Conservation (phyloP, 2,113 vertebrate genomes). For the Porphyrio hochstetteri region DNA sequence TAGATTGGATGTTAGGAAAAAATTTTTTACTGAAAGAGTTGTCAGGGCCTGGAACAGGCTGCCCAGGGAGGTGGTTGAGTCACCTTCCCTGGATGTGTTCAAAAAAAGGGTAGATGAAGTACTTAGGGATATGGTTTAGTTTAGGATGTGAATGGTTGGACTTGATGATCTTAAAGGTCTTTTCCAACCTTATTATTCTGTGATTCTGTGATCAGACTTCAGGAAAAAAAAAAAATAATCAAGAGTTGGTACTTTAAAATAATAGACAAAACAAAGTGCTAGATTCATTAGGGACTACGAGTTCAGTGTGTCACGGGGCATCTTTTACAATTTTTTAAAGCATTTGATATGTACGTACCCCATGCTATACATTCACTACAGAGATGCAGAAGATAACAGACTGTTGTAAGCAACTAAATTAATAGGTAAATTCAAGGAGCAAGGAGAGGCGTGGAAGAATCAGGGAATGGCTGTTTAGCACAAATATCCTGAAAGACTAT, state of each 20-base stretch:
- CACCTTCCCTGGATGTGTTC: no score
- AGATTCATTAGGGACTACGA: background rate
- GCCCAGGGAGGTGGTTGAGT: no score
- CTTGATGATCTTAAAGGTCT: no score
- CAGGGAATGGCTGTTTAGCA: background rate
- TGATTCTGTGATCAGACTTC: rapidly evolving
- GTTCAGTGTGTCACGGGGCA: background rate
- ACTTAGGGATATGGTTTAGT: no score
- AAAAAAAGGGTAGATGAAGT: no score
- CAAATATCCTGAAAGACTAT: background rate
- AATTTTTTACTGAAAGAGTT: no score
- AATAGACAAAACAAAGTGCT: background rate
- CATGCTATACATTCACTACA: background rate
- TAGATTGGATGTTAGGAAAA: no score
- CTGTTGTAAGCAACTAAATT: background rate
- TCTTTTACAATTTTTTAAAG: background rate
- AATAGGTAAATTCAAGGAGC: background rate
- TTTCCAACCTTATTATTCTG: no score
- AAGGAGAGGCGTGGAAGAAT: background rate
- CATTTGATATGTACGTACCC: background rate
- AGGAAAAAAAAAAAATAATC: background rate
- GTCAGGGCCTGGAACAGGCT: no score
- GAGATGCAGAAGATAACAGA: background rate
- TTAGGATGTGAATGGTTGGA: no score
- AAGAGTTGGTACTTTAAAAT: background rate